These are phyloP conservation scores for Diabrotica undecimpunctata DNA, from an alignment of 1,140 invertebrate genomes.

Conservation along the genomic window DNA sequence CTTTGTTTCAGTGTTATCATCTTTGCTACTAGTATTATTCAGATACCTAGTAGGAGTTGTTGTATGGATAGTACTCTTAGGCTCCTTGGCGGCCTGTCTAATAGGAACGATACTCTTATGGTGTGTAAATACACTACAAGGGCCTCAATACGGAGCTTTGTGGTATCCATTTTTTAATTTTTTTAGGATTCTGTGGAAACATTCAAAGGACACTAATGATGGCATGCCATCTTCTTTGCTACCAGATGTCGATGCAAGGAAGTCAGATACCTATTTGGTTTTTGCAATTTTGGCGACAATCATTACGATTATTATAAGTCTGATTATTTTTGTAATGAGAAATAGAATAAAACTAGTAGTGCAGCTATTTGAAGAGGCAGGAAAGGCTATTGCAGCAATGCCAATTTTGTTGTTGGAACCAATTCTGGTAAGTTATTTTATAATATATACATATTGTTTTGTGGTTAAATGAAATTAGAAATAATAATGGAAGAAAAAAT, in stretches of 20 bases:
- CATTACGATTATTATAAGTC: conserved; percentile 59
- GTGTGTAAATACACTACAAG: conserved; percentile 49
- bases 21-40: conserved; percentile 60
- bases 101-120: conserved; percentile 63
- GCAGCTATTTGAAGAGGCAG: conserved; percentile 71
- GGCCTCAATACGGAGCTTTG: conserved; percentile 4
- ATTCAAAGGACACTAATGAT: conserved; percentile 19
- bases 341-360: conserved; percentile 68
- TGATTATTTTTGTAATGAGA: conserved; percentile 70
- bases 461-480: too few relatives aligned
- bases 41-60: conserved; percentile 61
- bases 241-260: conserved; percentile 25
- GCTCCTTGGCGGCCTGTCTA: conserved; percentile 57
- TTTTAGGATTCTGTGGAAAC: conserved; percentile 33
- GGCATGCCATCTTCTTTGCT: conserved; percentile 12
- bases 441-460: too few relatives aligned
- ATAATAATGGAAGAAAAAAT: too few relatives aligned
- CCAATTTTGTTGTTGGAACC: conserved; percentile 74
- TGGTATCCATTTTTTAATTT: neutral
- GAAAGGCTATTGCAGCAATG: conserved; percentile 67
- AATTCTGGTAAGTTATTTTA: conserved; percentile 58
- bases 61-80: conserved; percentile 65
- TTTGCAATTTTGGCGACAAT: conserved; percentile 62
- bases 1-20: conserved; percentile 54
- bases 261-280: conserved; percentile 49